Base-by-base conservation (phyloP, 1,140 invertebrate species). In the Drosophila rhopaloa region DNA sequence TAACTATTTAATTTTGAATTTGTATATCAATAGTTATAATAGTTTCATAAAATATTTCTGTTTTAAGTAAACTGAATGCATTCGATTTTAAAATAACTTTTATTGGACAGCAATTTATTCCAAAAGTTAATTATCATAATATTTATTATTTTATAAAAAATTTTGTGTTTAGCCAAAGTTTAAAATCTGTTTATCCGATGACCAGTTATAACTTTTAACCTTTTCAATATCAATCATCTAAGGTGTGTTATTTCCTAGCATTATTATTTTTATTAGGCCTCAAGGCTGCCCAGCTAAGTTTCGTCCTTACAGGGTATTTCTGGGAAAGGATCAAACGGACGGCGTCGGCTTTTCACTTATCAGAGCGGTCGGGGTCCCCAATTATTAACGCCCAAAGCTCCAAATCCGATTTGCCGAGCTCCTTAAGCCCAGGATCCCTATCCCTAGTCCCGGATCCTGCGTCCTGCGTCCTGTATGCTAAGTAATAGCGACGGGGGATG, bases 331-430 rank as follows among this genome's bases (percentile, higher is more conserved):
- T 86, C 75, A 86, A 86, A 72, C 56, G 62, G 68, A 53, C 67
- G 68, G 63, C 48, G 65, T 63, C 77, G 40, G 59, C 61, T 68
- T 76, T 88, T 83, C 71, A 88, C 84, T 83, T 88, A 88, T 88
- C 83, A 62, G 60, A 76, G 73, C 74, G 67, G 73, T 76, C 56
- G 83, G 83, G 70, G 73, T 56, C 65, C 73, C 77, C 80, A 89
- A 89, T 89, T 90, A 89, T 89, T 81, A 89, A 78, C 84, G 84
- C 84, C 84, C 80, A 71, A 81, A 89, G 85, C 84, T 73, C 62
- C 68, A 84, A 89, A 89, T 78, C 84, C 66, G 84, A 89, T 89
- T 89, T 89, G 51, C 61, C 38, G 37, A 29, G 46, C 14, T 19
- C 32, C 50, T 16, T 53, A 47, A 35, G 11, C 40, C 51, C 13